phyloP scores from a whole-genome alignment of 2,113 vertebrate genomes.

The Phylloscopus whistleri region DNA sequence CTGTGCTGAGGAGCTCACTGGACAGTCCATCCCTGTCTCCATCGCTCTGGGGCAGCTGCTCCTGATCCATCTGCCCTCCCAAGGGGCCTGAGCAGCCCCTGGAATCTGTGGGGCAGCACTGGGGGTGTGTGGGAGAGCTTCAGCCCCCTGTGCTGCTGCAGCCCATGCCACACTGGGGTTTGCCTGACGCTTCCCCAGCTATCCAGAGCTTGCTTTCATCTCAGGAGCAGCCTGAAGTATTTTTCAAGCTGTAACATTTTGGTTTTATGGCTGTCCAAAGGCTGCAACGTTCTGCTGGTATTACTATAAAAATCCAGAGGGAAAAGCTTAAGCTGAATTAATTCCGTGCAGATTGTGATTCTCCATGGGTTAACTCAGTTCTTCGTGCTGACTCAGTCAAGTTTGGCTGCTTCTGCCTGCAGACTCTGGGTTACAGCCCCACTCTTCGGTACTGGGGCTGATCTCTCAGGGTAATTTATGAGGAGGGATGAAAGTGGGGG shows the following conservation, averaged over 20 bases:
- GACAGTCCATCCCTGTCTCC: not conserved
- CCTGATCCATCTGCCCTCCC: not conserved
- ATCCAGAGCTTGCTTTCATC: slow-evolving; percentile 29
- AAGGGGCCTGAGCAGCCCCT: slow-evolving; percentile 4
- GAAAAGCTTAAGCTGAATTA: not conserved
- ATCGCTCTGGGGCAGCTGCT: not conserved
- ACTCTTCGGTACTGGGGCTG: not conserved
- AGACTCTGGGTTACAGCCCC: not conserved
- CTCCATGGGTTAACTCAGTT: not conserved
- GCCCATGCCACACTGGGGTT: not conserved
- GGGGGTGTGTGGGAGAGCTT: not conserved
- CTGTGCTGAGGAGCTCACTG: not conserved
- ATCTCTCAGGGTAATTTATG: not conserved
- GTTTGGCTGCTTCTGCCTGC: not conserved
- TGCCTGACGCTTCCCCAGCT: slow-evolving; percentile 14
- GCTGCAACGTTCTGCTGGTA: not conserved
- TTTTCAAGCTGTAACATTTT: slow-evolving; percentile 36
- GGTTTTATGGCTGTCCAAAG: slow-evolving; percentile 7
- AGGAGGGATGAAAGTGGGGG: not conserved
- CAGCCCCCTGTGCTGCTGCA: not conserved
- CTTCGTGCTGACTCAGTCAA: not conserved
- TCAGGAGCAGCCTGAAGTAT: slow-evolving; percentile 28
- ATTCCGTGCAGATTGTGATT: not conserved
- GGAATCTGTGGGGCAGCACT: not conserved
- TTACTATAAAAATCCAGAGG: not conserved